Base-by-base conservation (phyloP, 2,797 vertebrate genomes). In the Simalia tracyae region DNA sequence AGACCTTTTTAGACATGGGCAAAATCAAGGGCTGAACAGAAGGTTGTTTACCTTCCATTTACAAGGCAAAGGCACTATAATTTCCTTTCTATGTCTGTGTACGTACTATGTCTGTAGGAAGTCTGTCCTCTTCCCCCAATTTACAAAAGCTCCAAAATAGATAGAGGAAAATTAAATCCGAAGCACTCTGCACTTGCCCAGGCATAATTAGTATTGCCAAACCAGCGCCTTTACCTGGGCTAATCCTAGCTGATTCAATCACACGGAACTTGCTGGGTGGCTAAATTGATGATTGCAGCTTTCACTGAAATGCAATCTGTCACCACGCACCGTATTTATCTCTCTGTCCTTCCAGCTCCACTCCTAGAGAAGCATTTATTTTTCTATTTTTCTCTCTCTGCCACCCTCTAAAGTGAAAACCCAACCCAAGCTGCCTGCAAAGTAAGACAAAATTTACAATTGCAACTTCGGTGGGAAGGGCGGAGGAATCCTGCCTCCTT, bases 91-190 rank as follows among this genome's bases (percentile, higher is more conserved):
- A 15, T 31, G 9, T 1, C 81, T 84, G 28, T 50, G 24, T 5
- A 14, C 31, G 66, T 24, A 87, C 26, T n/a, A 28, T 36, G 4
- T 66, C 54, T 42, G 17, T 28, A 93, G 24, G 60, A 84, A 61
- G 22, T 36, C 15, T 17, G 19, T 50, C 59, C 66, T 54, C 24
- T 68, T 87, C 31, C 66, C 42, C 17, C 68, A 50, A 84, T 88
- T 88, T 68, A 88, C 56, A 60, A 88, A 81, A 84, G 59, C 88
- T 86, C 17, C 60, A 63, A 92, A 88, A 87, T 87, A 76, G 59
- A 87, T 22, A 36, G 90, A 66, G 86, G 85, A 7, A 88, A 92
- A 92, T 88, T 92, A 90, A 93, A 90, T 90, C 91, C n/a, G 36
- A 90, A 88, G 88, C 54, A 88, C 72, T 63, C 61, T 93, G 72